Evolutionary conservation across 2,113 vertebrate genomes (phyloP), one percentile per base, ranked within the genome.

Genomic region (Chlorodrepanis virens): DNA sequence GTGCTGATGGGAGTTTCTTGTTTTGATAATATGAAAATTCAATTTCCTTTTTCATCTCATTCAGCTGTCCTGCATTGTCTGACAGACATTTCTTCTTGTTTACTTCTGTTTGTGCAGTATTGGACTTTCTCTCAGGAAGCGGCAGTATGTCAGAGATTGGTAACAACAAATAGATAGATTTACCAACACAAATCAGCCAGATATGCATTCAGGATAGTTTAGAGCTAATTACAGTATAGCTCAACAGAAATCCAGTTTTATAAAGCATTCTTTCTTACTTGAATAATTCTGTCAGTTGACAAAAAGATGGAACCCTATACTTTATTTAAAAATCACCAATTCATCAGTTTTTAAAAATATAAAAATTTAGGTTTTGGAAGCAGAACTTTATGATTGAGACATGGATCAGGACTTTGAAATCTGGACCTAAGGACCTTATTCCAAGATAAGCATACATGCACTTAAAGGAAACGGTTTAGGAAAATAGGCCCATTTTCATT

Each of bases 401-500:
- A 1, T 49, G 15, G 11, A 52, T 33, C 29, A 54, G 29, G 39
- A 54, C 35, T 77, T 72, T 59, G 54, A 91, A 80, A 35, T 69
- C 44, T 12, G 24, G 17, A 71, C 29, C 13, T 50, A 37, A 67
- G 11, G 35, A 29, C 67, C 54, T 86, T 72, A 37, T 88, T 95
- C 42, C 1, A 1, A 29, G 6, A 23, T 60, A 11, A 75, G 6
- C 11, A 27, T 61, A 24, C 2, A 2, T 21, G 5, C 29, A 47
- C 7, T 59, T 50, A 16, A 4, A 47, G 59, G 33, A 71, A 74
- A 54, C 0, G 1, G 8, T 57, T 83, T 57, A 68, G 37, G 27
- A 77, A 90, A 90, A 74, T 10, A 42, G 4, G 4, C 3, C 9
- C 8, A n/a, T 82, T 94, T 96, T 68, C 3, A 22, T 89, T 81